phyloP scores from a whole-genome alignment of 1,140 invertebrate species.

The Papilio xuthus region DNA sequence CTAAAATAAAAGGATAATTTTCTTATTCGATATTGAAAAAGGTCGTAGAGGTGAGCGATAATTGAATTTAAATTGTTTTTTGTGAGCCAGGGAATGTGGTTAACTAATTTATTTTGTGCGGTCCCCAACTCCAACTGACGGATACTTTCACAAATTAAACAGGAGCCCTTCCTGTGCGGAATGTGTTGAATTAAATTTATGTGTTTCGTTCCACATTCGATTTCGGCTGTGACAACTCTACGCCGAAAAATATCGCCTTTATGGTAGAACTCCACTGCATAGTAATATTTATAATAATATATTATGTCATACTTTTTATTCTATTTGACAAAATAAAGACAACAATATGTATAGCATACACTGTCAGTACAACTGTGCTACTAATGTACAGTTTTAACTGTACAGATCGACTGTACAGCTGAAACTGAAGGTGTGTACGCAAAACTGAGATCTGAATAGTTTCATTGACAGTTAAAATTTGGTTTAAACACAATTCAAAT shows the following conservation, averaged over 20 bases:
- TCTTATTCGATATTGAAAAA: neutral
- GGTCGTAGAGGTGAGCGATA: neutral
- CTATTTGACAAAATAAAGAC: no score
- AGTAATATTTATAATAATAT: no score
- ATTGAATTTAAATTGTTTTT: constrained; percentile 16
- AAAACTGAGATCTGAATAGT: no score
- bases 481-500: no score
- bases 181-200: constrained; percentile 17
- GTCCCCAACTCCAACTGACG: neutral
- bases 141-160: constrained; percentile 20
- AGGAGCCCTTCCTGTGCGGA: neutral
- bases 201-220: constrained; percentile 2
- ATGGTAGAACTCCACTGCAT: no score
- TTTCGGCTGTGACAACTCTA: neutral
- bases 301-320: no score
- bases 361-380: no score
- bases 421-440: no score
- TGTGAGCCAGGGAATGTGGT: constrained; percentile 5
- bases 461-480: no score
- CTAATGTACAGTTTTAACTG: no score
- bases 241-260: neutral
- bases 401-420: no score
- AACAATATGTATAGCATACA: no score
- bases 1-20: neutral
- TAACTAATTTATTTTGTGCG: constrained; percentile 7